Base-by-base conservation (phyloP, 2,888 invertebrate genomes). In the Philaethria dido region DNA sequence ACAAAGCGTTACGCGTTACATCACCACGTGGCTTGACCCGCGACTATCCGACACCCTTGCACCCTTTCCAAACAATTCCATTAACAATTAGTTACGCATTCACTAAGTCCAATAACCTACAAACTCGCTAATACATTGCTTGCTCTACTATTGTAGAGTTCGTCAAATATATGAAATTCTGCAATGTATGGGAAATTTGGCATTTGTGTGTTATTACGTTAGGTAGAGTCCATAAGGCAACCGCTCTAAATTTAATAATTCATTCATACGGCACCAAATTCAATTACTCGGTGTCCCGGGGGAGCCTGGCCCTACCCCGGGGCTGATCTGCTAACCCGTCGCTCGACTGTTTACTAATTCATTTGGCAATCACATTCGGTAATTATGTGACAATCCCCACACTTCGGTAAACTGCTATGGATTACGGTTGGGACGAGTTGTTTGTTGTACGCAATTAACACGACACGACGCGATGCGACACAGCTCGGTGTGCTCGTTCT, bases 241-340 rank as follows among this genome's bases (percentile, higher is more conserved):
- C 77, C 80, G 85, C 76, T 83, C 82, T 79, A 86, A 87, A 88
- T 89, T 89, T 89, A 89, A 90, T 89, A 90, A 89, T 90, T 89
- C 88, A 89, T 87, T 87, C 79, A 87, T 87, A 89, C 88, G 89
- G 86, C 84, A 81, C 83, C 87, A 86, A 90, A 89, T 90, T 91
- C 88, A 90, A 91, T 91, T 91, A 90, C 87, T 79, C 76, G 78
- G 69, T 71, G 80, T 83, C 80, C 81, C 80, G 60, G 69, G 72
- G 77, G 74, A 70, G 64, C 67, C 54, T 60, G 60, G 64, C 72
- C 69, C 67, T 66, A 66, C 74, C 74, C 66, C 68, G 68, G 73
- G 77, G 80, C 79, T 78, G 79, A 82, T 82, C 82, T 80, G 78
- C 81, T 84, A 82, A 82, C 82, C 42, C 80, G 77, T 76, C 80